Evolutionary conservation across 2,113 vertebrate species (phyloP).

Genomic region (Pelvicachromis taeniatus): DNA sequence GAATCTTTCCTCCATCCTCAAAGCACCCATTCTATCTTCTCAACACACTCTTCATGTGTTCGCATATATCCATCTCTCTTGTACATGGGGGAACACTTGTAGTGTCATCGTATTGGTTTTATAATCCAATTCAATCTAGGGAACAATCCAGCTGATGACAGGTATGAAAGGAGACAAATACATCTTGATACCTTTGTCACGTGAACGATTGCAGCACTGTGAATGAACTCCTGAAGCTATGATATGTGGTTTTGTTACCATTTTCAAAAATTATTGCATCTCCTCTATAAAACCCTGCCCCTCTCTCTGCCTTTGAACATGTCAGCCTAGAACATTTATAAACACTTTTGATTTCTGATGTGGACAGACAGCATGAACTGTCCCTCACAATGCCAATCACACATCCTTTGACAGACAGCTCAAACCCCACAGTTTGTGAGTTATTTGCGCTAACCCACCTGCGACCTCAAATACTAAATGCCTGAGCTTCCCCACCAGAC

Average conservation of each 20-base stretch:
- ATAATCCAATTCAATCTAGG: neutral
- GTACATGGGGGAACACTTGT: neutral
- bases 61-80: neutral
- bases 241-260: neutral
- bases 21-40: neutral
- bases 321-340: neutral
- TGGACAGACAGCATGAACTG: neutral
- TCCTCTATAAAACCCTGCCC: neutral
- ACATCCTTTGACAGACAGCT: neutral
- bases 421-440: neutral
- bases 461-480: neutral
- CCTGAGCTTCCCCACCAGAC: neutral
- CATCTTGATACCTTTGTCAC: neutral
- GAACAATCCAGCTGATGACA: neutral
- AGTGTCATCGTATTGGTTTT: neutral
- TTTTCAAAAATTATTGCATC: neutral
- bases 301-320: neutral
- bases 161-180: neutral
- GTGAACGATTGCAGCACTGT: neutral
- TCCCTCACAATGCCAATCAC: neutral
- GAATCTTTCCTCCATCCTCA: neutral
- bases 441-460: neutral
- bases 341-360: neutral
- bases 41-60: neutral
- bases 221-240: neutral